Base-by-base conservation (phyloP, 2,113 vertebrate genomes). In the Pelecanus crispus region DNA sequence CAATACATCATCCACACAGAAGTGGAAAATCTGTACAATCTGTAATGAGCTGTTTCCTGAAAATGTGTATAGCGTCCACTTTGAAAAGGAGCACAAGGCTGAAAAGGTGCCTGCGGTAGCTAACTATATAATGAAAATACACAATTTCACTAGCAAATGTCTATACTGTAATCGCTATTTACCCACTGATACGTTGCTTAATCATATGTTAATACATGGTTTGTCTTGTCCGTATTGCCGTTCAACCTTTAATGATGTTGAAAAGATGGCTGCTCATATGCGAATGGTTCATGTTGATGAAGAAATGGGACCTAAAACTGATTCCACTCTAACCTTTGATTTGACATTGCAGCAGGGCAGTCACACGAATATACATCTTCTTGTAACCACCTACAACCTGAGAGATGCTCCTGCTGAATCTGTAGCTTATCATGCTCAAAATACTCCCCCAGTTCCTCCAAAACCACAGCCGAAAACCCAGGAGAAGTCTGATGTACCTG, bases 71-170 rank as follows among this genome's bases (percentile, higher is more conserved):
- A 99, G 99, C 40, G 98, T 99, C 86, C 99, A 99, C 96, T 99
- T 99, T 80, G 99, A 99, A 97, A 99, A 99, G 88, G 99, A 99
- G 97, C 99, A 99, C 98, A 99, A 99, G 97, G 99, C 99, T 2
- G 99, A 99, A 97, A 99, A 99, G 98, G 99, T 99, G 63, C 99
- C 99, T 5, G 99, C 99, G 1, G 99, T 99, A 70, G 99, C 99
- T 95, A 99, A 99, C 97, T 99, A 99, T 97, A 99, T 99, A 88
- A 99, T 99, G 99, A 99, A 99, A 98, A 99, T 99, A 97, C 99
- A 99, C 97, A 99, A 99, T 98, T 99, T 99, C 95, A 99, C 99
- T 97, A 99, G 99, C 98, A 99, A 99, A 98, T 99, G 99, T 98
- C 98, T 99, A 84, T 99, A 99, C 98, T 99, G 99, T 98, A 99